Base-by-base conservation (phyloP, 2,113 vertebrate species). In the Circaetus gallicus region DNA sequence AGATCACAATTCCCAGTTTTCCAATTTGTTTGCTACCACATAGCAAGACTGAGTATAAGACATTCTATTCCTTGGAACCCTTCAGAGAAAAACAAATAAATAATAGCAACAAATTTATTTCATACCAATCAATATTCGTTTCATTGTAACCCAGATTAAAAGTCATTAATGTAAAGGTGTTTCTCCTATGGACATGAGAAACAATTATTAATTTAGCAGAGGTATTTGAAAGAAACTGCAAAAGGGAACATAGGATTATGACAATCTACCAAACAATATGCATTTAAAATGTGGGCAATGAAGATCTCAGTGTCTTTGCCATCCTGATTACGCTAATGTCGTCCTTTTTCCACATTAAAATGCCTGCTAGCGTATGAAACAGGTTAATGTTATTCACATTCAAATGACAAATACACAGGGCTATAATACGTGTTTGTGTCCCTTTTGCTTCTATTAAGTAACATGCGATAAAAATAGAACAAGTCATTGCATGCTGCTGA, bases 401-500 rank as follows among this genome's bases (percentile, higher is more conserved):
- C 71, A 78, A n/a, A 61, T 32, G 67, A 56, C 76, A 95, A 34
- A 66, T 24, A 26, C 32, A 82, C 49, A 32, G 71, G 52, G 56
- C 58, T 81, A 18, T 26, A 55, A 85, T 25, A 36, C 31, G 43
- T 9, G 9, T 67, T 81, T 43, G 16, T 70, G 69, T 82, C 87
- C 80, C 79, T 84, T 86, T 66, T 58, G 9, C 83, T 84, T 93
- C 85, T 86, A 53, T 58, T 73, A 94, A 97, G 81, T 70, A 80
- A 86, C 29, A 18, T 1, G 11, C 3, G 32, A 59, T 78, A 91
- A 95, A 95, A 95, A 92, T 72, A 95, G 93, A 87, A 18, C 43
- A 38, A 56, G 34, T 69, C 52, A n/a, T 21, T 18, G 40, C 73
- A 71, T 5, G 12, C 55, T 14, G 82, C 59, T 16, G 47, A 42